Base-by-base conservation (phyloP, 2,797 vertebrate species). In the Sebastolobus alascanus region DNA sequence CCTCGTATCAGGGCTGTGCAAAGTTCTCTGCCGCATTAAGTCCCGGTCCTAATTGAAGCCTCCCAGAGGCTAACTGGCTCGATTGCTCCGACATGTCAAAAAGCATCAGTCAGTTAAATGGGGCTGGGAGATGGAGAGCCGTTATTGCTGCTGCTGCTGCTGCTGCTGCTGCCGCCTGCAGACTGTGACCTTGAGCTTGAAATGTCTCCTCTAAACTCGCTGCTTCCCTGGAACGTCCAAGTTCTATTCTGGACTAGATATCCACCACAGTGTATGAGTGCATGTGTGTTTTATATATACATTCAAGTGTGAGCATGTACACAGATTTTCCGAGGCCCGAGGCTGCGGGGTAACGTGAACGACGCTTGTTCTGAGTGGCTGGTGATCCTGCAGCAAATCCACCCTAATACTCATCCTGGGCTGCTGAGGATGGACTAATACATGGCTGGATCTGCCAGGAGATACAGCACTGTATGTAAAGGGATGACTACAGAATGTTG, bases 101-200 rank as follows among this genome's bases (percentile, higher is more conserved):
- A 93, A 89, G 91, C 93, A 96, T 96, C 94, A 94, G 93, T 95
- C 95, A 95, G 94, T 94, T 94, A 94, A 95, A 96, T 95, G 94
- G 90, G 85, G 91, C 94, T 82, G 84, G 84, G 91, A 92, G 92
- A 93, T 78, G 79, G 84, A 92, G 85, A 87, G 91, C 84, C 68
- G 77, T 94, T 91, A 88, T 93, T 92, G 89, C 92, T 86, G 79
- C 93, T 86, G 79, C 84, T 79, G 16, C 83, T 79, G 18, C 83
- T 79, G 79, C 86, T 84, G 93, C 87, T 73, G 35, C 61, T 38
- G 20, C 84, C 75, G 90, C 93, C 89, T 86, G 85, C 77, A 76
- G 89, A 79, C 89, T 71, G 31, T 95, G 94, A 96, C 95, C 95
- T 96, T 96, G 68, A 86, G 85, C 87, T 89, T 78, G 69, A 87